phyloP scores from a whole-genome alignment of 2,888 invertebrate genomes.

The Meiosimyza decipiens region DNA sequence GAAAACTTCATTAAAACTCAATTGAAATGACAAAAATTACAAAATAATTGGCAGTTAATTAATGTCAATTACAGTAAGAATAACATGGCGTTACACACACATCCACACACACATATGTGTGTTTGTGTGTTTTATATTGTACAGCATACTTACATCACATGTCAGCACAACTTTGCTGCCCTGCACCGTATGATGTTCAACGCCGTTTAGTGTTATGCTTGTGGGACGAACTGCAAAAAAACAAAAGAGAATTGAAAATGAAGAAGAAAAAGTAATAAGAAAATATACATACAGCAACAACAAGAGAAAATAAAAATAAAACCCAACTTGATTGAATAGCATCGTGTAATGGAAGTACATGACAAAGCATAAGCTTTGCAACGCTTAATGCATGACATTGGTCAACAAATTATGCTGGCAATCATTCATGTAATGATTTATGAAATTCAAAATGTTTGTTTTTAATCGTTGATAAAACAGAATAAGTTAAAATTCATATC shows the following conservation, averaged over 20 bases:
- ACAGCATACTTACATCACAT: conserved; percentile 70
- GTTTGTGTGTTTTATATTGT: not conserved
- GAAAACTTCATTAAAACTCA: conserved; percentile 51
- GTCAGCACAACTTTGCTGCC: conserved; percentile 82
- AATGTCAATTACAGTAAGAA: conserved; percentile 56
- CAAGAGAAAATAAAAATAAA: not conserved
- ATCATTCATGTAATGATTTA: no score
- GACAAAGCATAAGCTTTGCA: not conserved
- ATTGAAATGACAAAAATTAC: conserved; percentile 51
- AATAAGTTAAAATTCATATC: no score
- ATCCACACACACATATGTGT: not conserved
- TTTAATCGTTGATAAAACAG: no score
- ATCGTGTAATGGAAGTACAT: conserved; percentile 23
- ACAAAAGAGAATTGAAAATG: conserved; percentile 36
- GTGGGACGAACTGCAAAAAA: conserved; percentile 80
- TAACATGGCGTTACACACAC: not conserved
- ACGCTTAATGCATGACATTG: no score
- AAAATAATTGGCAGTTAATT: conserved; percentile 62
- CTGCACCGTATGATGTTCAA: conserved; percentile 82
- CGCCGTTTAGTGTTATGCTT: conserved; percentile 79
- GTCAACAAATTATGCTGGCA: no score
- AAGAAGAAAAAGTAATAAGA: not conserved
- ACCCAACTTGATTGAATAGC: not conserved
- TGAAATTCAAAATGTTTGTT: no score
- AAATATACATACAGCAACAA: conserved; percentile 7